Evolutionary conservation across 30 jellyfish, hydroid and myxozoan species (phyloP), one percentile per base, ranked within the genome.

Genomic region (Pseudorhiza aurosa): DNA sequence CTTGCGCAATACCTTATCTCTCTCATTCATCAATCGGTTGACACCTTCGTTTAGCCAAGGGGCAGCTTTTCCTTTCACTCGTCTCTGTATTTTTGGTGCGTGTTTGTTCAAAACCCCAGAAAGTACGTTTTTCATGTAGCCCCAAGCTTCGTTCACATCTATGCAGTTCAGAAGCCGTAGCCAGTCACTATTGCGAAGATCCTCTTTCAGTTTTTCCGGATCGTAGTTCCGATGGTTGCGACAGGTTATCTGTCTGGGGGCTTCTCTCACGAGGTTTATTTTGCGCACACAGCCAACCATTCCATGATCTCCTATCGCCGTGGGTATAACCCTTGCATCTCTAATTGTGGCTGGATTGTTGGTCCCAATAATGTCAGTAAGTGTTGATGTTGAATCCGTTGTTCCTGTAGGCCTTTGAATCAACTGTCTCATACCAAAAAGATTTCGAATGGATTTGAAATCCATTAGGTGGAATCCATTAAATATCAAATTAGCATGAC

Each of bases 201-300:
- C 82, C 73, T 77, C 82, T 42, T 43, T 77, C 91, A 76, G 12
- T 76, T 76, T 76, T 37, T 76, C 88, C 15, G 88, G 70, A 76
- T 76, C 82, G 71, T 82, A 31, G 75, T 83, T 68, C 70, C 75
- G 88, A 68, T 47, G 76, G 83, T 77, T 76, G 81, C 93, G 96
- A 58, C 96, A 76, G 74, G 58, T 75, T 37, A 75, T 60, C 50
- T 62, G 86, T 68, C 76, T 76, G 55, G 87, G 93, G 46, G 74
- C 82, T 56, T 63, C 69, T 67, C 77, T 67, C 81, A 75, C 72
- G 76, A 46, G 86, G 83, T 86, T 86, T 43, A 73, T 65, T 53
- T 86, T 86, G 50, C 91, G 47, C 58, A 86, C 75, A 76, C 91
- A 64, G 75, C 87, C 87, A 67, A 86, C 82, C 88, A 86, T 86